Conservation (phyloP, 2,113 vertebrate genomes). For the Melierax canorus region DNA sequence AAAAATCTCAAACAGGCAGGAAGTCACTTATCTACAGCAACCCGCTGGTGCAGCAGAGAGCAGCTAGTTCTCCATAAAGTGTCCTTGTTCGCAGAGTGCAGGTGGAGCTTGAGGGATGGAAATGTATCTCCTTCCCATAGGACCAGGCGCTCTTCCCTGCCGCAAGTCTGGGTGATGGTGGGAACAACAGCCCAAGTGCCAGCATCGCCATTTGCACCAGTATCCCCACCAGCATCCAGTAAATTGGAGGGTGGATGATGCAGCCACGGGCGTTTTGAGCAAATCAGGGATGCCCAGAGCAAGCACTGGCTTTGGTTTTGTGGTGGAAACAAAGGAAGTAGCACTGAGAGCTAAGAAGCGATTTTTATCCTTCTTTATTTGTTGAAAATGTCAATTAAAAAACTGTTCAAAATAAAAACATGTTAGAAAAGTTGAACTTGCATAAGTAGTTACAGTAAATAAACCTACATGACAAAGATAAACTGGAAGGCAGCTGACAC, state of each 20-base stretch:
- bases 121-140: not conserved
- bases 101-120: not conserved
- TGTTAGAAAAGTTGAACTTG: slow-evolving; percentile 76
- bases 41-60: not conserved
- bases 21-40: not conserved
- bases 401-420: slow-evolving; percentile 78
- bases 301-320: not conserved
- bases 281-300: not conserved
- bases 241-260: not conserved
- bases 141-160: not conserved
- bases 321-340: not conserved
- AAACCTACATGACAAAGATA: slow-evolving; percentile 54
- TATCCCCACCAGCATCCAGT: not conserved
- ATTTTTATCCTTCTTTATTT: slow-evolving; percentile 70
- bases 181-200: not conserved
- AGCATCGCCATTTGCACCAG: not conserved
- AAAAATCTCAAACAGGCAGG: not conserved
- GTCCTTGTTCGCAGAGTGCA: not conserved
- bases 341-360: slow-evolving; percentile 19
- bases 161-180: not conserved
- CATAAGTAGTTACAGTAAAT: slow-evolving; percentile 70
- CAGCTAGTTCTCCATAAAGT: not conserved
- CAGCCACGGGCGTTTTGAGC: not conserved
- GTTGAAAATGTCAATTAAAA: slow-evolving; percentile 83
- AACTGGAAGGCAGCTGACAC: slow-evolving; percentile 64